Evolutionary conservation across 2,113 vertebrate genomes (phyloP), one percentile per base, ranked within the genome.

Genomic region (Danionella cerebrum): DNA sequence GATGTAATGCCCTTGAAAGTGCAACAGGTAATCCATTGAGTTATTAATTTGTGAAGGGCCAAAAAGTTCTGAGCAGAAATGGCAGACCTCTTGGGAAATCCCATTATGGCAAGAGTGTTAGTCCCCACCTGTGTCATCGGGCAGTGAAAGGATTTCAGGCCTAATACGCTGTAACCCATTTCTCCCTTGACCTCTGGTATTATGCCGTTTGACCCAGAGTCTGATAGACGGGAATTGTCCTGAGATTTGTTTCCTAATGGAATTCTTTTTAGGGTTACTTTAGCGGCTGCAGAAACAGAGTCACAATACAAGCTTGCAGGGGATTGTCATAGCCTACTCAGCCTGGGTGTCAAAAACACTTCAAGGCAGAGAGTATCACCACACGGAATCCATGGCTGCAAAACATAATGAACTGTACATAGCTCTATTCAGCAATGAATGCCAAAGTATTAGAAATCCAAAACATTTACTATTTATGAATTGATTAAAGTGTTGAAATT

Each of bases 1-100:
- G 69, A 79, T 82, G 83, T 85, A 84, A 88, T 83, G 84, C 82
- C 84, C 80, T 85, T 86, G 83, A 79, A 84, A 83, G 70, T 79
- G 70, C 73, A 60, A 78, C 81, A 84, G 81, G 79, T 86, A 85
- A 85, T 86, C 84, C 80, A 87, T 85, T 71, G 80, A 76, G 81
- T 85, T 87, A 86, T 87, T 87, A 85, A 87, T 84, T 79, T 80
- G 79, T 76, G 77, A 84, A 79, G 16, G 75, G 74, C 76, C 70
- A 38, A 47, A 62, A 65, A 80, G 81, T 71, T 68, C 73, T 45
- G 58, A 75, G 53, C 73, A 64, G 82, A 68, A 84, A 84, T 48
- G 76, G 76, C 75, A 38, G 75, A 75, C 75, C 71, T 69, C 71
- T 5, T 11, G 55, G 74, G 78, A 84, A 75, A 77, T 81, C 39